Percentiles rank a stretch among this genome's conserved stretches.
phyloP scores from a whole-genome alignment of 1,140 invertebrate species.

The Pissodes strobi region DNA sequence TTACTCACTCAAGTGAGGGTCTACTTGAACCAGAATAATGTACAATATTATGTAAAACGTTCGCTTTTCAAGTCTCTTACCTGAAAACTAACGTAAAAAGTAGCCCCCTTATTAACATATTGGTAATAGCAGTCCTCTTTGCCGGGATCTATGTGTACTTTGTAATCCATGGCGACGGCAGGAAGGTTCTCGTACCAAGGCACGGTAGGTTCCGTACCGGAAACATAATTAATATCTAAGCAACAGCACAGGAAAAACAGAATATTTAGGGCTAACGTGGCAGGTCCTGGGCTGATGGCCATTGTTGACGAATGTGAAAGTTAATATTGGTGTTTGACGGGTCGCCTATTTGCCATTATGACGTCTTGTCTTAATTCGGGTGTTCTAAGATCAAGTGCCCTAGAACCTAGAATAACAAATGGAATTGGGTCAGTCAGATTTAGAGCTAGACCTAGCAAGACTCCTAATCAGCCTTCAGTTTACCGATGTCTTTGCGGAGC shows the following conservation, averaged over 20 bases:
- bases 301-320: conserved; percentile 3
- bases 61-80: conserved; percentile 66
- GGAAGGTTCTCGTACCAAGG: conserved; percentile 82
- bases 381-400: too few relatives aligned
- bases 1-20: too few relatives aligned
- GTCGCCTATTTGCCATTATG: too few relatives aligned
- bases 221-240: conserved; percentile 18
- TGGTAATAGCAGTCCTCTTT: conserved; percentile 96
- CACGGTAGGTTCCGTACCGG: conserved; percentile 38
- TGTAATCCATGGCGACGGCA: conserved; percentile 92
- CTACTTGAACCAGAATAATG: too few relatives aligned
- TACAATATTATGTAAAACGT: too few relatives aligned
- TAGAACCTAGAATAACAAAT: too few relatives aligned
- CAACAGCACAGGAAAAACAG: conserved; percentile 14
- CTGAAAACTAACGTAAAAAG: conserved; percentile 92
- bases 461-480: too few relatives aligned
- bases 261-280: conserved; percentile 24
- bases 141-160: conserved; percentile 89
- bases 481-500: too few relatives aligned
- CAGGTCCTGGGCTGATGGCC: not conserved
- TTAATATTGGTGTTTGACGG: not conserved
- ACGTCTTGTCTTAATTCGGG: too few relatives aligned
- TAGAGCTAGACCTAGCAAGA: too few relatives aligned
- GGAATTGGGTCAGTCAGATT: too few relatives aligned
- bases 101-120: conserved; percentile 88